Percentiles rank a stretch among this genome's conserved stretches.
phyloP scores from a whole-genome alignment of 1,140 invertebrate genomes.

The Zaprionus africanus region DNA sequence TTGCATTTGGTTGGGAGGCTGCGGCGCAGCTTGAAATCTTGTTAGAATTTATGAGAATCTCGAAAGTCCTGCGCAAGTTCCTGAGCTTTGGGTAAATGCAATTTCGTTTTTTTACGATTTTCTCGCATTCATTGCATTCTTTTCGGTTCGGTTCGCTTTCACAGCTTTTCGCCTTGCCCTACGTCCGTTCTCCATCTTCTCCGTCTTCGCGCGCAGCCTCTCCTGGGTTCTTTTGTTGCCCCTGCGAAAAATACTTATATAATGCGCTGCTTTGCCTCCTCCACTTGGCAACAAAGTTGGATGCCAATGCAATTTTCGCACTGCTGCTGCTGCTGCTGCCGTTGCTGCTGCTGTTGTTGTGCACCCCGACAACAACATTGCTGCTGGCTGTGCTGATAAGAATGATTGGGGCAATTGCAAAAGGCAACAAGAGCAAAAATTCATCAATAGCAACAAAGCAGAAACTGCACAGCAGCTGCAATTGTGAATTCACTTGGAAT shows the following conservation, averaged over 20 bases:
- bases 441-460: conserved; percentile 32
- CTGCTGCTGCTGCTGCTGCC: neutral
- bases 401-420: conserved; percentile 70
- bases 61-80: conserved; percentile 80
- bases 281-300: conserved; percentile 73
- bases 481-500: neutral
- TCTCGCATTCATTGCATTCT: conserved; percentile 58
- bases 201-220: neutral
- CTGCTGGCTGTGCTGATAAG: conserved; percentile 71
- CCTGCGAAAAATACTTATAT: conserved; percentile 52
- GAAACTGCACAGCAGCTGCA: neutral
- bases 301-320: conserved; percentile 40
- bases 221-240: conserved; percentile 57
- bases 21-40: conserved; percentile 76
- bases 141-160: conserved; percentile 61
- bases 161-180: conserved; percentile 57
- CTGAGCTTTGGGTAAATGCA: conserved; percentile 76
- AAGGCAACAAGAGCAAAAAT: conserved; percentile 32
- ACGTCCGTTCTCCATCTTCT: conserved; percentile 7
- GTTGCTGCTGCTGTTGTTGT: conserved; percentile 50
- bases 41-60: conserved; percentile 82
- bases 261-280: conserved; percentile 61
- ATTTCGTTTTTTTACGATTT: conserved; percentile 77
- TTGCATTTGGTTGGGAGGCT: conserved; percentile 34
- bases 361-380: conserved; percentile 44